These are phyloP conservation scores for Aquatica leii DNA, from an alignment of 2,888 invertebrate genomes.

Conservation along the genomic window DNA sequence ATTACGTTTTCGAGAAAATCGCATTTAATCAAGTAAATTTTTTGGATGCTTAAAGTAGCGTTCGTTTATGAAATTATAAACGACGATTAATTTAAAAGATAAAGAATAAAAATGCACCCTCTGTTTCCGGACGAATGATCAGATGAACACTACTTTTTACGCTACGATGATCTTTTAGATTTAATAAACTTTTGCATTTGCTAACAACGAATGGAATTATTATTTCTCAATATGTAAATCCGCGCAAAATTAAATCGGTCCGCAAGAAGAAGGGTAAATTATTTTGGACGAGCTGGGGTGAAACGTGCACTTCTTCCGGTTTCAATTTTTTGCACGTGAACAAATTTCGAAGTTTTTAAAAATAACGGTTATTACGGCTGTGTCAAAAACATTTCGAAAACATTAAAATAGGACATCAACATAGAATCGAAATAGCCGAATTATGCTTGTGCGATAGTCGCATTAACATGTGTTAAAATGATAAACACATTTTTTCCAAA, in stretches of 20 bases:
- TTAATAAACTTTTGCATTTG: slow-evolving; percentile 25
- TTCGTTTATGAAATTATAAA: no score
- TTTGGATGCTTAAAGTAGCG: no score
- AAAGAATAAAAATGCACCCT: slow-evolving; percentile 25
- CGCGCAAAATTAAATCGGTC: slow-evolving; percentile 16
- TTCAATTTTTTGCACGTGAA: neutral
- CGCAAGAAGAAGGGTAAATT: neutral
- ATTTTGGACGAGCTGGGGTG: neutral
- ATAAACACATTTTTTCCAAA: no score
- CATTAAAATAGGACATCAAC: no score
- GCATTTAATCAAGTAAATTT: no score
- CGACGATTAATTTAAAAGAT: no score
- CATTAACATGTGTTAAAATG: no score
- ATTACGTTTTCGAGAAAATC: no score
- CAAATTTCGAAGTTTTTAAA: neutral
- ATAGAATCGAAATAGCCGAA: no score
- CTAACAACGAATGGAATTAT: slow-evolving; percentile 20
- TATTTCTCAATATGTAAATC: slow-evolving; percentile 17
- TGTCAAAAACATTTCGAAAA: no score
- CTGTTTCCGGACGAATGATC: slow-evolving; percentile 17
- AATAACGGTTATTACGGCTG: no score
- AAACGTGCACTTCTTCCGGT: neutral
- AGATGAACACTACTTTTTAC: slow-evolving; percentile 11
- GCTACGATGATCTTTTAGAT: slow-evolving; percentile 17
- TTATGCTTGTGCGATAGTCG: no score